These are phyloP conservation scores for Chlamydotis undulata DNA, from an alignment of 2,113 vertebrate species.

Conservation along the genomic window DNA sequence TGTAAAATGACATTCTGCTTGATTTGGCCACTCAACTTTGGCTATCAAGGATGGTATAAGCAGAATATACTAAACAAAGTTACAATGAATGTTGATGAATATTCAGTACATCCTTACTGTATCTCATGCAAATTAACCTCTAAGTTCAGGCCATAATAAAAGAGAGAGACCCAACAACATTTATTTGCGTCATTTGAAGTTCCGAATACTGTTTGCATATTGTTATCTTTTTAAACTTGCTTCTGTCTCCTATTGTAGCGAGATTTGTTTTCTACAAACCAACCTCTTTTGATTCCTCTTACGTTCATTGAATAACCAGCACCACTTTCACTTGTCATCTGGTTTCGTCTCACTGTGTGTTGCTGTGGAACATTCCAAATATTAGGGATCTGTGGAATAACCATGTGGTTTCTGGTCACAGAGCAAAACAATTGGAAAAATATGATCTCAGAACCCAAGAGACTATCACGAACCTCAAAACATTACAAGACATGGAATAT, in stretches of 20 bases:
- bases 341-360: slow-evolving; percentile 32
- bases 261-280: neutral
- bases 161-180: neutral
- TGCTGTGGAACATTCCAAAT: slow-evolving; percentile 73
- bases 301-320: neutral
- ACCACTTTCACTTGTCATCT: slow-evolving; percentile 42
- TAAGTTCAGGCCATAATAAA: neutral
- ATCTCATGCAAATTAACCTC: neutral
- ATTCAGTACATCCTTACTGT: neutral
- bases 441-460: neutral
- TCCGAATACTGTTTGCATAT: neutral
- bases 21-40: neutral
- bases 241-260: neutral
- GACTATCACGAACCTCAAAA: neutral
- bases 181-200: neutral
- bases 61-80: neutral
- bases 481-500: neutral
- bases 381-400: slow-evolving; percentile 56
- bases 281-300: neutral
- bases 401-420: slow-evolving; percentile 11
- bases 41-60: neutral
- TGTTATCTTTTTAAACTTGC: neutral
- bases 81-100: neutral
- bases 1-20: neutral
- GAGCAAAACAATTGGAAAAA: slow-evolving; percentile 52